phyloP scores from a whole-genome alignment of 2,888 invertebrate species.

The Griposia aprilina region DNA sequence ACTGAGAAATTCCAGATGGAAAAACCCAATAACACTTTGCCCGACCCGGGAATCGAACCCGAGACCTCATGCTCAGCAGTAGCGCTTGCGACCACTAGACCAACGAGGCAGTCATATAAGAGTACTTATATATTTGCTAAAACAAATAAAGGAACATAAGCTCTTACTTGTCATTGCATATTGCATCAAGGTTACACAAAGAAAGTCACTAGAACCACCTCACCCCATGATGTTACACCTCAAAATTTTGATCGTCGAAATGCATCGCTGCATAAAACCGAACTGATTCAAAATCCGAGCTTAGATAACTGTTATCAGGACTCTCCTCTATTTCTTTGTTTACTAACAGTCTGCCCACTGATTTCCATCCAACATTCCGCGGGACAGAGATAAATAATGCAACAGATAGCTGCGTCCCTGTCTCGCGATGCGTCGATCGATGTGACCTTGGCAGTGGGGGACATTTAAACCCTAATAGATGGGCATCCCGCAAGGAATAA shows the following conservation, averaged over 20 bases:
- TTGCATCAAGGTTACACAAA: neutral
- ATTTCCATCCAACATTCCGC: constrained; percentile 59
- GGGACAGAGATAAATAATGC: constrained; percentile 66
- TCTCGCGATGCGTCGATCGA: constrained; percentile 79
- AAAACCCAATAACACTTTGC: too few species aligned
- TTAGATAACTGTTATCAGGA: constrained; percentile 48
- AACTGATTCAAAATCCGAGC: constrained; percentile 9
- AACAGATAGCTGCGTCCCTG: constrained; percentile 68
- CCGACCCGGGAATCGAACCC: too few species aligned
- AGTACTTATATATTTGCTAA: neutral
- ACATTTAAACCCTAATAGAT: constrained; percentile 69
- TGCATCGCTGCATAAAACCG: constrained; percentile 12
- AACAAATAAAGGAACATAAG: neutral
- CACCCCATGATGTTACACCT: neutral
- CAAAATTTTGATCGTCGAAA: constrained; percentile 2
- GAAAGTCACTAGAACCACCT: neutral
- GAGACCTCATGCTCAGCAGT: too few species aligned
- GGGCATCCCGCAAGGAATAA: constrained; percentile 53
- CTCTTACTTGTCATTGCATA: constrained; percentile 5
- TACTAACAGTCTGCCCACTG: constrained; percentile 75
- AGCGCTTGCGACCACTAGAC: too few species aligned
- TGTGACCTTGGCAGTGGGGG: constrained; percentile 87
- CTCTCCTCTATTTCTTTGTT: constrained; percentile 69
- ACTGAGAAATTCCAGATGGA: too few species aligned
- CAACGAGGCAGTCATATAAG: too few species aligned